Evolutionary conservation across 2,113 vertebrate species (phyloP).

Genomic region (Eclectus roratus): DNA sequence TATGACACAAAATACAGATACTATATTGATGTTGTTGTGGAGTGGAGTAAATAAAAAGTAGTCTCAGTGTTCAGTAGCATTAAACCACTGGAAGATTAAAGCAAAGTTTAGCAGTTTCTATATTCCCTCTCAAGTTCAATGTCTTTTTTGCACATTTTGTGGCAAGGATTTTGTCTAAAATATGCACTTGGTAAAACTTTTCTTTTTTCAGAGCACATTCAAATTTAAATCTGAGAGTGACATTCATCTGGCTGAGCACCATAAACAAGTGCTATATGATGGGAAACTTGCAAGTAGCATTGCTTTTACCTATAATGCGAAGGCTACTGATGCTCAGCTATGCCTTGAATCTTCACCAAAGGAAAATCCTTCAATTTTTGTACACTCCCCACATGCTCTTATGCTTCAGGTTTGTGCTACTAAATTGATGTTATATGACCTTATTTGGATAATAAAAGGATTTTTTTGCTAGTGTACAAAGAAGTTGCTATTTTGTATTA

Average conservation of each 20-base stretch:
- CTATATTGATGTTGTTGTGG: neutral
- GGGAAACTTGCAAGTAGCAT: conserved; percentile 97
- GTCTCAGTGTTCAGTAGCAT: neutral
- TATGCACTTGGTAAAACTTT: neutral
- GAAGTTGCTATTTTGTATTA: neutral
- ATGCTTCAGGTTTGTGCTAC: conserved; percentile 92
- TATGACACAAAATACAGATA: neutral
- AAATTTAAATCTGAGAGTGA: conserved; percentile 99
- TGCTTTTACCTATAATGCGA: conserved; percentile 97
- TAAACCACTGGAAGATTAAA: neutral
- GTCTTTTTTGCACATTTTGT: neutral
- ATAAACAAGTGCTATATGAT: conserved; percentile 97
- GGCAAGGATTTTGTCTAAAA: neutral
- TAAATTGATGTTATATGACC: neutral
- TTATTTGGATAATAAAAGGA: neutral
- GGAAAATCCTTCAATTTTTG: conserved; percentile 97
- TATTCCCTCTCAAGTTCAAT: neutral
- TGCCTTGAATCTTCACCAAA: conserved; percentile 98
- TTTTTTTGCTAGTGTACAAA: neutral
- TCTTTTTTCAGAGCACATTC: conserved; percentile 89
- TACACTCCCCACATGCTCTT: conserved; percentile 96
- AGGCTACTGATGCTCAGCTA: conserved; percentile 96
- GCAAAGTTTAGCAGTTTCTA: neutral
- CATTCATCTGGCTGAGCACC: conserved; percentile 98
- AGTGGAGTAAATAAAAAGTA: neutral